Percentiles rank a stretch among this genome's conserved stretches.
Evolutionary conservation across 2,888 invertebrate species (phyloP).

Genomic region (Drosophila subsilvestris): DNA sequence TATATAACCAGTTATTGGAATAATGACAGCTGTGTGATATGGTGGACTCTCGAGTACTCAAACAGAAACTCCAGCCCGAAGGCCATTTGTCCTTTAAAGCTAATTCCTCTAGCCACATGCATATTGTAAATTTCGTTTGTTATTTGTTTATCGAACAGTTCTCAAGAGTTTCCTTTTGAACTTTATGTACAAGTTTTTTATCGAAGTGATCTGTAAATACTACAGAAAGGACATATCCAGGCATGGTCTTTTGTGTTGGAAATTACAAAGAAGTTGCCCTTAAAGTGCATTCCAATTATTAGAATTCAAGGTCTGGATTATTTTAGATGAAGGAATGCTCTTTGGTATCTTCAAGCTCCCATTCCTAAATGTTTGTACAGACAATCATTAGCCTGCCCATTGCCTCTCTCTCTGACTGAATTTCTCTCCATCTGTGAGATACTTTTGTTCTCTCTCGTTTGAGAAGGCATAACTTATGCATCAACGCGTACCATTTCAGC

Average conservation of each 20-base stretch:
- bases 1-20: constrained; percentile 73
- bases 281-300: too few species aligned
- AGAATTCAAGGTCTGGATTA: too few species aligned
- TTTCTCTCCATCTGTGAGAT: constrained; percentile 56
- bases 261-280: too few species aligned
- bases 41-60: constrained; percentile 36
- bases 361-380: constrained; percentile 8
- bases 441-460: constrained; percentile 27
- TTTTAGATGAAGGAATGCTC: too few species aligned
- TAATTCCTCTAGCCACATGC: constrained; percentile 16
- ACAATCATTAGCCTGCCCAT: constrained; percentile 33
- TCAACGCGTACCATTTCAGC: constrained; percentile 77
- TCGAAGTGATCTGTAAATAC: too few species aligned
- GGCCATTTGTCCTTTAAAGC: constrained; percentile 50
- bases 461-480: constrained; percentile 69
- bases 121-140: neutral
- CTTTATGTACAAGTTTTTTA: neutral
- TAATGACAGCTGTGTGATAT: constrained; percentile 73
- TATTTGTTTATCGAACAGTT: neutral
- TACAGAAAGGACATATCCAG: too few species aligned
- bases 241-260: too few species aligned
- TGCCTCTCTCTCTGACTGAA: constrained; percentile 10
- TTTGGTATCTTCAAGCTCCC: neutral
- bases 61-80: constrained; percentile 28
- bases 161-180: neutral